These are phyloP conservation scores for Actias luna DNA, from an alignment of 2,888 invertebrate genomes.

Conservation along the genomic window DNA sequence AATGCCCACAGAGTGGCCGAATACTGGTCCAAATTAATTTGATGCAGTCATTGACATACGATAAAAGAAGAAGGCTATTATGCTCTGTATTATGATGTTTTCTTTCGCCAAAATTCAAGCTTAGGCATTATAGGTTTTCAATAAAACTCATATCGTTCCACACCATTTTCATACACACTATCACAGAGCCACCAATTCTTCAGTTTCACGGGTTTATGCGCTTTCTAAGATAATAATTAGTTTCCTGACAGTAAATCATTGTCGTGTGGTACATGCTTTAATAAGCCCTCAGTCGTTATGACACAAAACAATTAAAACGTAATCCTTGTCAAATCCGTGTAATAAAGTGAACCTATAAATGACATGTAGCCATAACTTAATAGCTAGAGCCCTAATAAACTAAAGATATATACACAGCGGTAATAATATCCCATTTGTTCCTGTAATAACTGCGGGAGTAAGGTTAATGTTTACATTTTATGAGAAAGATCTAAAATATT, in stretches of 20 bases:
- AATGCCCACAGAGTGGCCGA: too few relatives aligned
- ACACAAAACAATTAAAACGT: conserved; percentile 3
- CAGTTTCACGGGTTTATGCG: too few relatives aligned
- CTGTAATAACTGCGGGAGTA: conserved; percentile 14
- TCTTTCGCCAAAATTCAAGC: too few relatives aligned
- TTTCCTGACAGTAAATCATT: not conserved
- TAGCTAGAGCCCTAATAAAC: conserved; percentile 33
- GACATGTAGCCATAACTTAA: conserved; percentile 27
- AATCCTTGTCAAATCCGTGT: conserved; percentile 20
- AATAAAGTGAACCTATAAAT: conserved; percentile 29
- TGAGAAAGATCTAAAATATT: conserved; percentile 1
- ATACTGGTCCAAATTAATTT: too few relatives aligned
- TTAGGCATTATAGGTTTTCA: too few relatives aligned
- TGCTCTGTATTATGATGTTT: too few relatives aligned
- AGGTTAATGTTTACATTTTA: not conserved
- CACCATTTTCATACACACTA: too few relatives aligned
- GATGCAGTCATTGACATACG: too few relatives aligned
- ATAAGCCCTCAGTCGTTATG: not conserved
- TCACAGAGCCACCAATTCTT: too few relatives aligned
- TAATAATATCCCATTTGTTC: conserved; percentile 26
- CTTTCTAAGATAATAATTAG: not conserved
- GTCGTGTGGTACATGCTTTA: not conserved
- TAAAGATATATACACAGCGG: conserved; percentile 19
- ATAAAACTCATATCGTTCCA: too few relatives aligned
- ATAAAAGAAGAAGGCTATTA: too few relatives aligned